Evolutionary conservation across 2,888 invertebrate genomes (phyloP).

Genomic region (Cryptocheilus praepositus): DNA sequence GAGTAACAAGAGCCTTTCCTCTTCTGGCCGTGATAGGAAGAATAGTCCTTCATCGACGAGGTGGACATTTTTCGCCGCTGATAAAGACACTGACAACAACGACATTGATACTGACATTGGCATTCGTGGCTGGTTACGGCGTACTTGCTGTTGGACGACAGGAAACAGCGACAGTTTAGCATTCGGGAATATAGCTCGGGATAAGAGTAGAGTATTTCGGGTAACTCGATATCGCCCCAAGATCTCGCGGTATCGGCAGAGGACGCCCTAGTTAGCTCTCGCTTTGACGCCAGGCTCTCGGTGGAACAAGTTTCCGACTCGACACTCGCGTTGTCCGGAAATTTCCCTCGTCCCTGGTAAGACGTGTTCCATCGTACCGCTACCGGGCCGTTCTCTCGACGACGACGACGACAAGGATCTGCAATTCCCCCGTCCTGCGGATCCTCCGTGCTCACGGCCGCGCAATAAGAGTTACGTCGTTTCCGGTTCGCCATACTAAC

Average conservation of each 20-base stretch:
- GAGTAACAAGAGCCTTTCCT: constrained; percentile 62
- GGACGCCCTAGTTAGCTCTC: constrained; percentile 43
- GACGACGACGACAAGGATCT: background rate
- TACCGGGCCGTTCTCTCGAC: constrained; percentile 10
- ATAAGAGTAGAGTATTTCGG: constrained; percentile 54
- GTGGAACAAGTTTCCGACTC: constrained; percentile 55
- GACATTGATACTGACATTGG: constrained; percentile 40
- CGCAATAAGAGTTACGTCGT: constrained; percentile 63
- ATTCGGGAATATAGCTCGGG: constrained; percentile 44
- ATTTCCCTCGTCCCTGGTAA: constrained; percentile 5
- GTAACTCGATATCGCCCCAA: constrained; percentile 55
- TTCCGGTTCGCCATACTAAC: constrained; percentile 37
- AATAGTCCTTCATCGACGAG: constrained; percentile 35
- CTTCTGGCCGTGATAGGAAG: constrained; percentile 34
- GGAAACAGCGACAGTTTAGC: constrained; percentile 42
- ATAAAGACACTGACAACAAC: constrained; percentile 39
- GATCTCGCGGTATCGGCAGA: constrained; percentile 54
- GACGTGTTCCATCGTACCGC: constrained; percentile 6
- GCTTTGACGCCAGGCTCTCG: constrained; percentile 43
- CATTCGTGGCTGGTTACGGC: constrained; percentile 21
- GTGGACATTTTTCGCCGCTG: constrained; percentile 48
- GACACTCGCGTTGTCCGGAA: constrained; percentile 38
- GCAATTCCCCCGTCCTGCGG: constrained; percentile 21
- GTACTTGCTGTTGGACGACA: constrained; percentile 8
- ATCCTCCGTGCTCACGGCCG: constrained; percentile 57